Evolutionary conservation across 2,113 vertebrate genomes (phyloP).

Genomic region (Pelusios castaneus): DNA sequence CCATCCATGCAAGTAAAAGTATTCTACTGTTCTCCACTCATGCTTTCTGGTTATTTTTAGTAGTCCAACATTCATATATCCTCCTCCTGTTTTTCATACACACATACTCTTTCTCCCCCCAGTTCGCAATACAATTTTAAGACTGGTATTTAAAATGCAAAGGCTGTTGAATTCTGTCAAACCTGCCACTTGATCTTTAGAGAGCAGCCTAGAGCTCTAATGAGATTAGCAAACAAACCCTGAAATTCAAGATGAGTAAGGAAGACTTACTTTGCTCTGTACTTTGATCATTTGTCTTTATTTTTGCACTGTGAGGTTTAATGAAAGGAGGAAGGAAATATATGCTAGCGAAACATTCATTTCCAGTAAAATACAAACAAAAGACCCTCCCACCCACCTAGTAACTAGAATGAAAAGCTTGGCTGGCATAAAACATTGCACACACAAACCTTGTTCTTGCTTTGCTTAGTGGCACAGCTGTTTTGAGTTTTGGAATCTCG

Average conservation of each 20-base stretch:
- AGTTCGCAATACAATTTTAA: not conserved
- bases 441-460: not conserved
- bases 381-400: not conserved
- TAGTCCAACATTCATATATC: conserved; percentile 46
- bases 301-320: not conserved
- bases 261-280: not conserved
- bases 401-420: not conserved
- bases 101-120: not conserved
- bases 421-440: not conserved
- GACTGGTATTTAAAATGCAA: not conserved
- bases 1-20: conserved; percentile 62
- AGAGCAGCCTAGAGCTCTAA: not conserved
- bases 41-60: conserved; percentile 66
- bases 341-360: not conserved
- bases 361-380: not conserved
- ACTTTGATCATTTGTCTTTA: not conserved
- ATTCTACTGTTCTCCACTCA: conserved; percentile 62
- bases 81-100: conserved; percentile 24
- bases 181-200: not conserved
- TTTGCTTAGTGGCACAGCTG: not conserved
- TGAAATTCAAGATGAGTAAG: not conserved
- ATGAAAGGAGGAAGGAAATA: conserved; percentile 10
- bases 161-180: not conserved
- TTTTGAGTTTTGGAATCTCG: not conserved
- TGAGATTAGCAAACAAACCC: not conserved